Evolutionary conservation across 2,888 invertebrate species (phyloP), one percentile per base, ranked within the genome.

Genomic region (Anodontia alba): DNA sequence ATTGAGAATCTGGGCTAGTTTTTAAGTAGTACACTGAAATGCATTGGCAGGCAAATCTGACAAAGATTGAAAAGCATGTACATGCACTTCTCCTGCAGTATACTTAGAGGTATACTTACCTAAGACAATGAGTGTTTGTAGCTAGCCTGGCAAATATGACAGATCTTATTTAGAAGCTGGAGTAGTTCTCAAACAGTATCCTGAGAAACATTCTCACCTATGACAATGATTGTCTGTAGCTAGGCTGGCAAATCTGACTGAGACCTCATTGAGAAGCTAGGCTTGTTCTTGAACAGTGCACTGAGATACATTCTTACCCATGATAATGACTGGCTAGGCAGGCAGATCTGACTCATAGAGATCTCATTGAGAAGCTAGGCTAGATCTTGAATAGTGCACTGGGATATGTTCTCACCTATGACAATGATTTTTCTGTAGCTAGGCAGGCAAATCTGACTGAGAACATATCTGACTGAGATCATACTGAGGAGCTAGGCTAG

Each of bases 361-460:
- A n/a, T 49, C 12, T 38, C 38, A 38, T 38, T 38, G 38, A 38
- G 38, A 38, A 38, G 38, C 38, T 38, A 12, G 5, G 12, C 38
- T 12, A 38, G 38, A 8, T 38, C 38, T 38, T 38, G 38, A 38
- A 12, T 12, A 8, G 38, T 8, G 38, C 38, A 38, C 38, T 38
- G 38, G 5, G 38, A 95, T 98, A 98, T 46, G 3, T 15, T 15
- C 57, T 68, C 46, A 85, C 82, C 85, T 80, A 78, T 99, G 96
- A 95, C 99, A 99, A 95, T 98, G 98, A 95, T 99, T 98, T n/a
- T 93, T 98, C 98, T 0, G 97, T 80, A 23, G 96, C 96, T 43
- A 99, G 96, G 91, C 98, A 96, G 95, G 99, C 99, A 95, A 99
- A 99, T 91, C 98, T 96, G 49, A 98, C 99, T 95, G 99, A 99